phyloP scores from a whole-genome alignment of 2,797 vertebrate genomes.

The Coracias cyanogaster region DNA sequence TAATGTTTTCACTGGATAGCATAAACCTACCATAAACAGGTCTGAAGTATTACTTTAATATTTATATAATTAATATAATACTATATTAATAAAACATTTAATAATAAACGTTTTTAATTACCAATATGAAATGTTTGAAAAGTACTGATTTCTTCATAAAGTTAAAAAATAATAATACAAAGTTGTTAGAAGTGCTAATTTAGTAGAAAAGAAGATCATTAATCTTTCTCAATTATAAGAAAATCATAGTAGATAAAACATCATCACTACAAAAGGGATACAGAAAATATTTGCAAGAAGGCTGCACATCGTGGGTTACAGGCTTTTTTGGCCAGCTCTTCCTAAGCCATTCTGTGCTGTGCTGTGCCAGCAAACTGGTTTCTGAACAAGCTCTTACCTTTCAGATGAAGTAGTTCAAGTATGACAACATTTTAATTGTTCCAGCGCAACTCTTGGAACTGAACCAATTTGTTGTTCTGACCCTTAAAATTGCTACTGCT shows the following conservation, averaged over 20 bases:
- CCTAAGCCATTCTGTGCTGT: neutral
- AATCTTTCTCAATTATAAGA: neutral
- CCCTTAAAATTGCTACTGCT: neutral
- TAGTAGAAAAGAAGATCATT: neutral
- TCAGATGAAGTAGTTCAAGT: neutral
- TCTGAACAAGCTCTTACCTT: neutral
- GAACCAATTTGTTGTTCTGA: neutral
- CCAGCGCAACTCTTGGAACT: neutral
- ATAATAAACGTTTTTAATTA: neutral
- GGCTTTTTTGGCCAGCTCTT: neutral
- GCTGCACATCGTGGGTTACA: neutral
- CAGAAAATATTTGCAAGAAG: neutral
- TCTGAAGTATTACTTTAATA: neutral
- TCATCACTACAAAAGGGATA: neutral
- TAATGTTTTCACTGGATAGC: neutral
- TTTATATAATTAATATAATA: too few relatives aligned
- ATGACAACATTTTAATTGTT: neutral
- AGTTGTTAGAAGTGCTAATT: neutral
- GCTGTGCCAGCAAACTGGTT: neutral
- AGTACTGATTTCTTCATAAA: neutral
- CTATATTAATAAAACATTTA: neutral
- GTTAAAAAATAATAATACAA: neutral
- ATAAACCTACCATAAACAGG: neutral
- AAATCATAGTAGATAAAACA: neutral
- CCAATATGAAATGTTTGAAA: neutral